phyloP scores from a whole-genome alignment of 2,797 vertebrate genomes.

The Clangula hyemalis region DNA sequence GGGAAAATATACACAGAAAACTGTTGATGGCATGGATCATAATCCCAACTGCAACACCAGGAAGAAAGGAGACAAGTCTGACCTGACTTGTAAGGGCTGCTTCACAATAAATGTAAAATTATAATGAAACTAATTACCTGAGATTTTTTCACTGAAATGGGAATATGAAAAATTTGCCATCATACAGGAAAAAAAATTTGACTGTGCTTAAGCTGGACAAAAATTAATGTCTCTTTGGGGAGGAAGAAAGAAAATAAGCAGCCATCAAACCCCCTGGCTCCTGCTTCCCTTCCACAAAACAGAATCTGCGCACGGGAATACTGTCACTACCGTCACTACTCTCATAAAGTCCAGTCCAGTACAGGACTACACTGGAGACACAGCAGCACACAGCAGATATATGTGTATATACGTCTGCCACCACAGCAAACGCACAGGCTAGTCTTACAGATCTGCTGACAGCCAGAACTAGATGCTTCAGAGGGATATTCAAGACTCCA shows the following conservation, averaged over 20 bases:
- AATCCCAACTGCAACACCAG: background rate
- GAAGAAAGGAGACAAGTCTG: background rate
- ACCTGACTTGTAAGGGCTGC: background rate
- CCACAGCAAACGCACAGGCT: background rate
- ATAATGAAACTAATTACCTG: background rate
- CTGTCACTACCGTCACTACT: background rate
- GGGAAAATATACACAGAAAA: background rate
- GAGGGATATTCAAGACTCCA: background rate
- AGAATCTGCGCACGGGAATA: background rate
- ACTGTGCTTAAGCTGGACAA: background rate
- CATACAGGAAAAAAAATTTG: background rate
- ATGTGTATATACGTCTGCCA: background rate
- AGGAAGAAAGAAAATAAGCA: background rate
- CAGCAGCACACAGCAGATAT: background rate
- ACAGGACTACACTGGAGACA: too few species aligned
- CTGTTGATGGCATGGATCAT: background rate
- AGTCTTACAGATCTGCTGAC: background rate
- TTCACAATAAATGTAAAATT: background rate
- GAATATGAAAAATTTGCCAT: background rate
- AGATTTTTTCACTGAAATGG: background rate
- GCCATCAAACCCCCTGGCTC: background rate
- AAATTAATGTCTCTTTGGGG: background rate
- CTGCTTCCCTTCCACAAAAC: background rate
- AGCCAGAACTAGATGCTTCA: background rate
- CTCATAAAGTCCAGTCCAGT: background rate